A percentile compares a stretch with the other conserved stretches of the same genome.
Conservation (phyloP, 2,113 vertebrate species). For the Colistium nudipinnis region DNA sequence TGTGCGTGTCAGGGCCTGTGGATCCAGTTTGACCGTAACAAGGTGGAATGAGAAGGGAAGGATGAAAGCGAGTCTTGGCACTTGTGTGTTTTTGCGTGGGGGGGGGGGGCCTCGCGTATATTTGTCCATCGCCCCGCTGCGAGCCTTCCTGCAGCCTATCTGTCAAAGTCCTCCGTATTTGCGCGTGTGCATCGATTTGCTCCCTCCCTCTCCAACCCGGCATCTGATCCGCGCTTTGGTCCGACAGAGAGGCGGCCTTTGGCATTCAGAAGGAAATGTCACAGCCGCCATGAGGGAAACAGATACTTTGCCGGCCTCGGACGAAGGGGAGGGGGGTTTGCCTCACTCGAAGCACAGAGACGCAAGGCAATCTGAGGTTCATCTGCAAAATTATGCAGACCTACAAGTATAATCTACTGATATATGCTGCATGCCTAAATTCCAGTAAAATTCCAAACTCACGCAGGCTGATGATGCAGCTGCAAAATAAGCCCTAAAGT, state of each 20-base stretch:
- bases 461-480: not conserved
- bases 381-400: slow-evolving; percentile 22
- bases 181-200: slow-evolving; percentile 56
- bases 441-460: not conserved
- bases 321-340: slow-evolving; percentile 2
- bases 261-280: slow-evolving; percentile 76
- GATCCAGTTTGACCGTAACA: slow-evolving; percentile 45
- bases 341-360: slow-evolving; percentile 19
- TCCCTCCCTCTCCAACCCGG: slow-evolving; percentile 46
- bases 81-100: not conserved
- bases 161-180: slow-evolving; percentile 39
- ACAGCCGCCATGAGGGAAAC: slow-evolving; percentile 64
- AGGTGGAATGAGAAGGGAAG: slow-evolving; percentile 23
- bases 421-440: not conserved
- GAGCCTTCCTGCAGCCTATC: slow-evolving; percentile 28
- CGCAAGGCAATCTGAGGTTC: slow-evolving; percentile 23
- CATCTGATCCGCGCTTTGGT: slow-evolving; percentile 41
- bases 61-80: slow-evolving; percentile 5
- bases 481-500: not conserved
- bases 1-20: slow-evolving; percentile 15
- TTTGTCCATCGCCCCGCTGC: slow-evolving; percentile 8
- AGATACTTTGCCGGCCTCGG: slow-evolving; percentile 46
- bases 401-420: slow-evolving; percentile 12
- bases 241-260: slow-evolving; percentile 44
- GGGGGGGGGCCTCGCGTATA: slow-evolving; percentile 2